phyloP scores from a whole-genome alignment of 2,113 vertebrate species.

The Mola mola region DNA sequence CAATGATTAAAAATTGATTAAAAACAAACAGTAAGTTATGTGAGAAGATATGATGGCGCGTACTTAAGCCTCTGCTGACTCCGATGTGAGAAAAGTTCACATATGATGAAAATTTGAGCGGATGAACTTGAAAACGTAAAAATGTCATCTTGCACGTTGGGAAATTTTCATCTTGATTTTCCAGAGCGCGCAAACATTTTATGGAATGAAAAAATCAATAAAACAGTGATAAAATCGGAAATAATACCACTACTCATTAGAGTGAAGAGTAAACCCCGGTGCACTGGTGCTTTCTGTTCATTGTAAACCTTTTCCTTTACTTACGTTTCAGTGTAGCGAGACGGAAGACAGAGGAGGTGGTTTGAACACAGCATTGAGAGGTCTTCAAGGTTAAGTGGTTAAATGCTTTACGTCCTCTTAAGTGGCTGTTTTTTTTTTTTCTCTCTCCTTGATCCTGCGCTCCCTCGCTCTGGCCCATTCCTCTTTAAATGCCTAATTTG shows the following conservation, averaged over 20 bases:
- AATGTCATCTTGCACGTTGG: no score
- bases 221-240: neutral
- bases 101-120: no score
- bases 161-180: no score
- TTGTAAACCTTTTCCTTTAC: neutral
- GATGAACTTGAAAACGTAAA: no score
- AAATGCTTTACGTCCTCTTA: slow-evolving; percentile 66
- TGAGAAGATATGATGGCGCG: no score
- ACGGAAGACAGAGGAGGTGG: slow-evolving; percentile 14
- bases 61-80: no score
- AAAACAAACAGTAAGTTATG: no score
- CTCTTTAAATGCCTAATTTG: slow-evolving; percentile 58
- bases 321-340: slow-evolving; percentile 13
- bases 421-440: slow-evolving; percentile 42
- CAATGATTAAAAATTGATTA: no score
- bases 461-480: slow-evolving; percentile 39
- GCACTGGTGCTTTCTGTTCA: no score
- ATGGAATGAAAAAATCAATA: no score
- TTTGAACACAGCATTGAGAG: slow-evolving; percentile 50
- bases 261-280: neutral
- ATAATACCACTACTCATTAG: neutral
- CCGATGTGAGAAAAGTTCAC: no score
- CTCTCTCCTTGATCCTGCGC: slow-evolving; percentile 5
- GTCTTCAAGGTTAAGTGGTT: slow-evolving; percentile 63
- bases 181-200: no score